Evolutionary conservation across 2,797 vertebrate species (phyloP).

Genomic region (Rhynchonycteris naso): DNA sequence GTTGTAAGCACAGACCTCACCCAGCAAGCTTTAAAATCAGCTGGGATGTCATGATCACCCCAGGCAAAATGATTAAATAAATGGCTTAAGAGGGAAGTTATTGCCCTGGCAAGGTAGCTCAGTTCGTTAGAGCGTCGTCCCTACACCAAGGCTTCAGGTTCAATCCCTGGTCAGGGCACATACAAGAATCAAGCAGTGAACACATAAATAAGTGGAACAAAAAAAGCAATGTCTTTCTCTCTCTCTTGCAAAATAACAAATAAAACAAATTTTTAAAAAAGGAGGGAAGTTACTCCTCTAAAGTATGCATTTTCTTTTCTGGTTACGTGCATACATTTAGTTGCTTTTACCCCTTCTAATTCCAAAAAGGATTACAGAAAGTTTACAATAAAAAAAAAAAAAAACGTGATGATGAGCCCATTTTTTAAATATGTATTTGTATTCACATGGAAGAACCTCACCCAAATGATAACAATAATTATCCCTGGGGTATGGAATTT

Average conservation of each 20-base stretch:
- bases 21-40: neutral
- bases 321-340: neutral
- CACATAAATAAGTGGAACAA: too few relatives aligned
- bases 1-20: neutral
- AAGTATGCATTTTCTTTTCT: neutral
- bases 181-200: too few relatives aligned
- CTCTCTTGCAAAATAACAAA: too few relatives aligned
- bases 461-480: neutral
- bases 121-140: too few relatives aligned
- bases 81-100: neutral
- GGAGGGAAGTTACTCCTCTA: neutral
- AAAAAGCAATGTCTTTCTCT: too few relatives aligned
- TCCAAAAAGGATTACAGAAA: neutral
- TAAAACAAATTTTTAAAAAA: too few relatives aligned
- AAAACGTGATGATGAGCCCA: neutral
- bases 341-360: neutral
- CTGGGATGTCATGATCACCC: neutral
- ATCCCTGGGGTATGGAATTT: neutral
- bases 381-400: slow-evolving; percentile 33
- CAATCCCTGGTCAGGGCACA: too few relatives aligned
- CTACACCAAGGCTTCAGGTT: too few relatives aligned
- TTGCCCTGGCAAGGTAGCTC: neutral
- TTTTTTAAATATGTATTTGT: neutral
- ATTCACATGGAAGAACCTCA: neutral
- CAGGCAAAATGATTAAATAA: neutral